Evolutionary conservation across 2,113 vertebrate genomes (phyloP), one percentile per base, ranked within the genome.

Genomic region (Butorides virescens): DNA sequence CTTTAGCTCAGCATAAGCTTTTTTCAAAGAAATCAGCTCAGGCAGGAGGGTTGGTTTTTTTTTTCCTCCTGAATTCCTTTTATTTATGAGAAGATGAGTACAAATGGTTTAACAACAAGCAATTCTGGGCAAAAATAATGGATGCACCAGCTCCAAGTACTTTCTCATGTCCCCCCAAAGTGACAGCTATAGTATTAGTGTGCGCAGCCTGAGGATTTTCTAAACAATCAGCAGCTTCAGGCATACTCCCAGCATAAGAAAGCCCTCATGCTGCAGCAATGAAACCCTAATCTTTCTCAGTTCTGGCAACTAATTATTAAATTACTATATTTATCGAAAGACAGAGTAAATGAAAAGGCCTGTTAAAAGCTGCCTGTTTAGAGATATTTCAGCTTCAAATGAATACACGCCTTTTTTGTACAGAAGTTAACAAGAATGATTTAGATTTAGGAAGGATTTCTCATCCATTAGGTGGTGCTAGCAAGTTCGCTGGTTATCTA

Each of bases 381-480:
- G 68, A 96, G 62, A 67, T 25, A 89, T 59, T 80, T 83, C 83
- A 73, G 49, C 50, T 65, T 93, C 73, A 95, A 85, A 67, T 52
- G 44, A 94, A 73, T 30, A 42, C 11, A 50, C 1, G 0, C 7
- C 2, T 23, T 67, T 59, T 77, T 53, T 4, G 5, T 39, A 53
- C 16, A 34, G 25, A 50, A 68, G 62, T 86, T 42, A 66, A 44
- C 3, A 3, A 34, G 15, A 86, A 71, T 3, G 1, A 9, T 49
- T 56, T 20, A 58, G 44, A 63, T 61, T 65, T 14, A 26, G 68
- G 52, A 53, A 74, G 37, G 27, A 34, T 26, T 55, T 83, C 49
- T 80, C 53, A 74, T 80, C 67, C 93, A 67, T 83, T 68, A 97
- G 89, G 42, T 85, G 72, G 89, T 92, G 81, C 92, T 70, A 96